Conservation (phyloP, 1,140 invertebrate species). For the Vanessa atalanta region DNA sequence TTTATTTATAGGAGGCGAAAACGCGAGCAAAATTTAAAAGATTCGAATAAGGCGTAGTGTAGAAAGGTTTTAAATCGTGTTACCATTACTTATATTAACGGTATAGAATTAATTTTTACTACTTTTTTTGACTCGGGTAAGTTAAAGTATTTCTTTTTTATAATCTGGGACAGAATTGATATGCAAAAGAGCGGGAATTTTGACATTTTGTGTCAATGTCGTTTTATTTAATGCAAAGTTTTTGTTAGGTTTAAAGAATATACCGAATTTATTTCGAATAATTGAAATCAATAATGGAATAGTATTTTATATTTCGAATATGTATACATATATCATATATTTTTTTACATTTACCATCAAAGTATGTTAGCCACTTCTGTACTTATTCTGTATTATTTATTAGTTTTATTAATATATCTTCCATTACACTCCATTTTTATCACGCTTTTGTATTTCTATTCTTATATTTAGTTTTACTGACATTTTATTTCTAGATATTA, state of each 20-base stretch:
- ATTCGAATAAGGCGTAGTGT: conserved; percentile 8
- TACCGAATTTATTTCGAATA: not conserved
- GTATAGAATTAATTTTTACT: not conserved
- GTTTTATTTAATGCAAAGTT: not conserved
- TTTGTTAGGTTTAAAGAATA: not conserved
- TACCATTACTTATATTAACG: not conserved
- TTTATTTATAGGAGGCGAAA: conserved; percentile 82
- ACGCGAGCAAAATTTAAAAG: conserved; percentile 49
- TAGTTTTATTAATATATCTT: conserved; percentile 1
- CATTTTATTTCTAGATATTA: not conserved
- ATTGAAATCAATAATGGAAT: not conserved
- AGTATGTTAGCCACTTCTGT: not conserved
- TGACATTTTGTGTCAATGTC: not conserved
- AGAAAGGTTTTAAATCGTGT: not conserved
- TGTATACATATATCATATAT: not conserved
- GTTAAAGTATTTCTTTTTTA: not conserved
- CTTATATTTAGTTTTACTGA: not conserved
- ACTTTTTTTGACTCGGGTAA: no score
- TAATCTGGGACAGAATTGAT: not conserved
- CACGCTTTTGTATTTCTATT: not conserved
- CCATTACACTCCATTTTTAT: not conserved
- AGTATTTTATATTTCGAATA: conserved; percentile 6
- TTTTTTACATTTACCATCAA: no score
- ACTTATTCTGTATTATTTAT: not conserved
- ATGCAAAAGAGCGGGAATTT: not conserved